Conservation (phyloP, 2,888 invertebrate genomes). For the Cataglyphis albicans region DNA sequence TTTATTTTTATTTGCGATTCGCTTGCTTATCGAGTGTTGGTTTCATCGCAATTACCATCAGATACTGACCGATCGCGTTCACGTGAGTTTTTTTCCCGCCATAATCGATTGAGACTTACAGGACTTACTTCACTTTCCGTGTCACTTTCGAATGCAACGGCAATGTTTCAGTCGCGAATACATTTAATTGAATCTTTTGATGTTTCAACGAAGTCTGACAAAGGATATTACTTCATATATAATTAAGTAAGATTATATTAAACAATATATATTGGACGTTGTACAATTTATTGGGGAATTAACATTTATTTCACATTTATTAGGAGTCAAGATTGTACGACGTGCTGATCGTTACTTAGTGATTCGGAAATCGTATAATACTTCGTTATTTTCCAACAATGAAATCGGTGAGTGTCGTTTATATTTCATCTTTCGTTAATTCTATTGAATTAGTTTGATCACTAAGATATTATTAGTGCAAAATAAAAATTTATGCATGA, state of each 20-base stretch:
- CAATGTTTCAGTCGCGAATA: not conserved
- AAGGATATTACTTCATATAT: not conserved
- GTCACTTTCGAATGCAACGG: too few relatives aligned
- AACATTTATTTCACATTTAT: not conserved
- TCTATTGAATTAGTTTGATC: too few relatives aligned
- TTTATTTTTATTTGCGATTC: not conserved
- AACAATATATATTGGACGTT: not conserved
- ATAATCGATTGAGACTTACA: not conserved
- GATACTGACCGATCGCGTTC: not conserved
- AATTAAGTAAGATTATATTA: not conserved
- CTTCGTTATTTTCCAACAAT: too few relatives aligned
- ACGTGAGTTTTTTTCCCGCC: not conserved
- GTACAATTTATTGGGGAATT: not conserved
- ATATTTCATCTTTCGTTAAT: too few relatives aligned
- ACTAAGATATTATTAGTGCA: too few relatives aligned
- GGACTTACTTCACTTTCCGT: not conserved
- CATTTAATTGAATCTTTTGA: not conserved
- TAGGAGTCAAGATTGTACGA: too few relatives aligned
- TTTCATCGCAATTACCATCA: not conserved
- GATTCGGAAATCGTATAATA: too few relatives aligned
- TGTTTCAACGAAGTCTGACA: not conserved
- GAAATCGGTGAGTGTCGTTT: too few relatives aligned
- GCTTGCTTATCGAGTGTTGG: not conserved
- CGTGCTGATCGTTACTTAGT: too few relatives aligned
- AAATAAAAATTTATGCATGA: too few relatives aligned